Evolutionary conservation across 2,113 vertebrate genomes (phyloP).

Genomic region (Rhinoderma darwinii): DNA sequence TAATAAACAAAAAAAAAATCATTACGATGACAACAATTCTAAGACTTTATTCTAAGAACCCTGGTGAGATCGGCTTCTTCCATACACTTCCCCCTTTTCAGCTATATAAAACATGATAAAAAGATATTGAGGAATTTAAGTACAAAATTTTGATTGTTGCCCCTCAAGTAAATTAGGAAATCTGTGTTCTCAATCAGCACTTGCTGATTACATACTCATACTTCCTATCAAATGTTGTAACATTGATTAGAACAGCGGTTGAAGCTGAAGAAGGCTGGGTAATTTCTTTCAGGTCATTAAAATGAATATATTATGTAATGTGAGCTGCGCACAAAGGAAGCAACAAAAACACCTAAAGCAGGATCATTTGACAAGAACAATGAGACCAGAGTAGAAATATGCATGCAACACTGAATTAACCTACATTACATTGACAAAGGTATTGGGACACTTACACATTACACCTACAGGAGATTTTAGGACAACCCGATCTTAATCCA

Average conservation of each 20-base stretch:
- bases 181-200: constrained; percentile 56
- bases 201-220: constrained; percentile 48
- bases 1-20: neutral
- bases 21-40: neutral
- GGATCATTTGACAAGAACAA: neutral
- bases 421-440: neutral
- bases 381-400: neutral
- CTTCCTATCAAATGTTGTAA: constrained; percentile 44
- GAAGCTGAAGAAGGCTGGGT: constrained; percentile 16
- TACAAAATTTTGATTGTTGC: constrained; percentile 54
- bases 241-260: constrained; percentile 39
- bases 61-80: neutral
- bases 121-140: constrained; percentile 56
- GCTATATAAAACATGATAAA: constrained; percentile 24
- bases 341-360: neutral
- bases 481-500: too few relatives aligned
- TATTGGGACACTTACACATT: too few relatives aligned
- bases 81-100: neutral
- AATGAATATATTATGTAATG: constrained; percentile 7
- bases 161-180: constrained; percentile 55
- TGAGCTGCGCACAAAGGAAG: neutral
- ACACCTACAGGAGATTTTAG: too few relatives aligned
- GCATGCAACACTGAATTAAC: neutral
- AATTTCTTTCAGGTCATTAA: constrained; percentile 24
- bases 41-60: neutral